phyloP scores from a whole-genome alignment of 2,113 vertebrate genomes.

The Tachysurus vachellii region DNA sequence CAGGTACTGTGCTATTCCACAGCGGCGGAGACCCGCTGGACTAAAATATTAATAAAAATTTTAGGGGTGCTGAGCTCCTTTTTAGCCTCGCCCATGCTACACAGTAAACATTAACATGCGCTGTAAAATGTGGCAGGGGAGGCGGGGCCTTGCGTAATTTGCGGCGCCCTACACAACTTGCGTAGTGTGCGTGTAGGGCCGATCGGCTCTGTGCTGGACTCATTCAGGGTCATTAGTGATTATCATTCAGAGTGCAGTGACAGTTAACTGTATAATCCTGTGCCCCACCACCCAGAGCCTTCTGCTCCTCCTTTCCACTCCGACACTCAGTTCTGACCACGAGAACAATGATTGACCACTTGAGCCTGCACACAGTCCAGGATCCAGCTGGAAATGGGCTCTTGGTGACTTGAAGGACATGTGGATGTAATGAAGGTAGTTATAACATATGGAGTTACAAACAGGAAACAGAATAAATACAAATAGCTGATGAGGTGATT shows the following conservation, averaged over 20 bases:
- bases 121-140: too few species aligned
- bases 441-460: conserved; percentile 7
- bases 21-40: too few species aligned
- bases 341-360: conserved; percentile 21
- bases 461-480: not conserved
- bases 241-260: conserved; percentile 10
- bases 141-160: too few species aligned
- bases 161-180: too few species aligned
- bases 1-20: too few species aligned
- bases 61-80: too few species aligned
- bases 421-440: not conserved
- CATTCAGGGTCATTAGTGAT: conserved; percentile 15
- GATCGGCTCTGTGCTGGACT: not conserved
- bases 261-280: conserved; percentile 42
- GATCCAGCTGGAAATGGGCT: conserved; percentile 13
- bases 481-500: conserved; percentile 4
- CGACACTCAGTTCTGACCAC: conserved; percentile 13
- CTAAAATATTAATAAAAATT: too few species aligned
- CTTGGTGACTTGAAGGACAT: not conserved
- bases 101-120: too few species aligned
- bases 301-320: conserved; percentile 17
- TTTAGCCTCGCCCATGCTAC: too few species aligned
- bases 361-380: conserved; percentile 13
- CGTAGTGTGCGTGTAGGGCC: too few species aligned
- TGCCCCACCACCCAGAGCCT: too few species aligned